A percentile compares a stretch with the other conserved stretches of the same genome.
Conservation (phyloP, 2,113 vertebrate species). For the Ailuropoda melanoleuca region DNA sequence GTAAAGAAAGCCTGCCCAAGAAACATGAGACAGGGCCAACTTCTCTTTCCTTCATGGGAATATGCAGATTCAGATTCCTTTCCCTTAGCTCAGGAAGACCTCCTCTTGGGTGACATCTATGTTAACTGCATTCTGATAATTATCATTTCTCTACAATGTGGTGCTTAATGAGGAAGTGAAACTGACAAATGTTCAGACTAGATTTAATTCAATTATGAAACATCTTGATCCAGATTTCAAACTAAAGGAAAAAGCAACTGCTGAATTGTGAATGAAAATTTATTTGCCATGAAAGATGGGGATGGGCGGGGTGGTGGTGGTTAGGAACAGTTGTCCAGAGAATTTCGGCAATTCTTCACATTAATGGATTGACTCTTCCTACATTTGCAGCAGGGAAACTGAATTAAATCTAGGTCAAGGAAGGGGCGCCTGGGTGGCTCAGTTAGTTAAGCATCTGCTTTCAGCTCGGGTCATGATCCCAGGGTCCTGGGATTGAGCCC, state of each 20-base stretch:
- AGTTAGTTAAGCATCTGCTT: background rate
- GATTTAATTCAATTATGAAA: constrained; percentile 77
- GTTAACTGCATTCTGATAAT: constrained; percentile 67
- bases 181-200: constrained; percentile 76
- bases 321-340: constrained; percentile 11
- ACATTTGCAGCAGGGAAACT: background rate
- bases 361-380: constrained; percentile 44
- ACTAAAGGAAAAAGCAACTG: constrained; percentile 68
- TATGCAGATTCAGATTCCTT: background rate
- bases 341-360: constrained; percentile 41
- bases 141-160: constrained; percentile 72
- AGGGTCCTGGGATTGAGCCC: background rate
- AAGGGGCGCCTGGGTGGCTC: background rate
- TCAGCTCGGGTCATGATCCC: background rate
- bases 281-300: constrained; percentile 68
- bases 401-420: constrained; percentile 33
- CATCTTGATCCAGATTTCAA: constrained; percentile 74
- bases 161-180: constrained; percentile 79
- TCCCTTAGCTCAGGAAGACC: background rate
- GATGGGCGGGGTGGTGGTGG: background rate
- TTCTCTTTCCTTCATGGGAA: background rate
- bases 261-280: constrained; percentile 72
- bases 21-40: background rate
- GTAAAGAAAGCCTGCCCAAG: background rate
- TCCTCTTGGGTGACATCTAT: constrained; percentile 61